A percentile compares a stretch with the other conserved stretches of the same genome.
Evolutionary conservation across 1,140 invertebrate genomes (phyloP).

Genomic region (Mylabris phalerata): DNA sequence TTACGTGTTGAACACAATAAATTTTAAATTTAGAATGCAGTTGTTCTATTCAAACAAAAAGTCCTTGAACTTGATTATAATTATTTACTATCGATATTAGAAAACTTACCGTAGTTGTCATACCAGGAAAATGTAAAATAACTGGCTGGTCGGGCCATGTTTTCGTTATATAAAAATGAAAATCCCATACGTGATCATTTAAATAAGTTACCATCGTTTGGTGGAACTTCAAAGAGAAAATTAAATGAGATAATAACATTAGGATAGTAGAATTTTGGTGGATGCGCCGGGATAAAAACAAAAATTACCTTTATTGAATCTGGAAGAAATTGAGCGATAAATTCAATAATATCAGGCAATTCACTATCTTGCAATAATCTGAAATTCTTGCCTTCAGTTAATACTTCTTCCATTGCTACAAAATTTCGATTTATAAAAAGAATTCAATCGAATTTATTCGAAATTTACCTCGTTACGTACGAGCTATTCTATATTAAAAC

Average conservation of each 20-base stretch:
- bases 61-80: neutral
- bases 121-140: slow-evolving; percentile 77
- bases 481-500: neutral
- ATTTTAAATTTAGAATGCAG: neutral
- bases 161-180: slow-evolving; percentile 81
- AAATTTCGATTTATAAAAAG: slow-evolving; percentile 20
- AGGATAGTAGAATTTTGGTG: neutral
- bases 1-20: neutral
- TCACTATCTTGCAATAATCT: slow-evolving; percentile 73
- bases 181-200: slow-evolving; percentile 78
- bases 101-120: slow-evolving; percentile 68
- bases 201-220: slow-evolving; percentile 80
- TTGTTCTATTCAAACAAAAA: neutral
- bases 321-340: slow-evolving; percentile 67
- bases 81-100: neutral
- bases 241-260: neutral
- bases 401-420: slow-evolving; percentile 69
- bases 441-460: neutral
- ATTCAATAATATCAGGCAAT: slow-evolving; percentile 67
- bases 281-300: neutral
- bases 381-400: slow-evolving; percentile 75
- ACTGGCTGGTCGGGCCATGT: slow-evolving; percentile 76
- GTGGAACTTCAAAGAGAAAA: slow-evolving; percentile 63
- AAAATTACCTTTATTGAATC: slow-evolving; percentile 67
- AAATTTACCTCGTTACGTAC: neutral